These are phyloP conservation scores for Orestias chungarensis DNA, from an alignment of 2,797 vertebrate genomes.

Conservation along the genomic window DNA sequence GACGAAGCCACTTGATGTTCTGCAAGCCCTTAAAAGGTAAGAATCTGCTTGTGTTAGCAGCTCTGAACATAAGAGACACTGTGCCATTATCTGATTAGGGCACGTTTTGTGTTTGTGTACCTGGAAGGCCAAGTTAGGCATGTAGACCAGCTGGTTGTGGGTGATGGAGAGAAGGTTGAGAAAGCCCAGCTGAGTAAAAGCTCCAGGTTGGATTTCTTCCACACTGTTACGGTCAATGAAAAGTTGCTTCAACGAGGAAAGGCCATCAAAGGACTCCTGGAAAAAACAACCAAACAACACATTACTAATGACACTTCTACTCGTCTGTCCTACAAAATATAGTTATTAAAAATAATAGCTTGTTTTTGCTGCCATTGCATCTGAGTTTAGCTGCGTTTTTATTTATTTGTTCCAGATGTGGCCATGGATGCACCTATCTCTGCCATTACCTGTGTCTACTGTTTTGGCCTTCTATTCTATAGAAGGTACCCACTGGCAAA, in stretches of 20 bases:
- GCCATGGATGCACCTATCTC: neutral
- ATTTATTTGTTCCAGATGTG: neutral
- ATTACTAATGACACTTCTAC: too few species aligned
- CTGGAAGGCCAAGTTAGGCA: slow-evolving; percentile 94
- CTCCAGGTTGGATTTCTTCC: slow-evolving; percentile 90
- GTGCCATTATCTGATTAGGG: neutral
- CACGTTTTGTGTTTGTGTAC: slow-evolving; percentile 29
- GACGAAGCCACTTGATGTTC: slow-evolving; percentile 87
- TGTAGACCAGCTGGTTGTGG: slow-evolving; percentile 89
- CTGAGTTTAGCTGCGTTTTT: neutral
- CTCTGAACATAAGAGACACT: accelerated
- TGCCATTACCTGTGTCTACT: neutral
- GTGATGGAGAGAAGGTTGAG: slow-evolving; percentile 88
- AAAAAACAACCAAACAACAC: neutral
- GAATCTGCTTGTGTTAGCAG: accelerated
- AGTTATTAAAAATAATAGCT: neutral
- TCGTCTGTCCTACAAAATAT: neutral
- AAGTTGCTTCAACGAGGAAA: slow-evolving; percentile 88
- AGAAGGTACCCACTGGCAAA: neutral
- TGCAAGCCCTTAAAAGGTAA: slow-evolving; percentile 79
- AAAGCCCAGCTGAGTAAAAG: slow-evolving; percentile 88
- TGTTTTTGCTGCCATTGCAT: neutral
- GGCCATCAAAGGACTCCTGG: slow-evolving; percentile 90
- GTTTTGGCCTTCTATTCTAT: neutral
- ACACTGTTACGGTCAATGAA: slow-evolving; percentile 85